phyloP scores from a whole-genome alignment of 2,888 invertebrate genomes.

The Caenorhabditis sp. region DNA sequence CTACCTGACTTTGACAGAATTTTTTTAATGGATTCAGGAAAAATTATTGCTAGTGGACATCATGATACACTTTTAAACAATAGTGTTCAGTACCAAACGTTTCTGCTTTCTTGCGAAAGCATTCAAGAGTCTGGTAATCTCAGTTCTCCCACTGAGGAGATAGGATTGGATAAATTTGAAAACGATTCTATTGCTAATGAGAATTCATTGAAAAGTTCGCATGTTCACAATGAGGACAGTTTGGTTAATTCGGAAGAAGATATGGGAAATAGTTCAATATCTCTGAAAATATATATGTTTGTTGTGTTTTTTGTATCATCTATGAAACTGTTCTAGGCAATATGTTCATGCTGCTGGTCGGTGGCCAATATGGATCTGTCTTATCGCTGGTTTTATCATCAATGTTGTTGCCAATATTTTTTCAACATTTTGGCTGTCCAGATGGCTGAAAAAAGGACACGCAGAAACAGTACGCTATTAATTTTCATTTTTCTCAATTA shows the following conservation, averaged over 20 bases:
- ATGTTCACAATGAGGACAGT: constrained; percentile 77
- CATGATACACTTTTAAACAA: constrained; percentile 85
- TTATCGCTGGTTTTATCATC: constrained; percentile 84
- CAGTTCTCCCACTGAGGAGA: constrained; percentile 11
- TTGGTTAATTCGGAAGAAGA: constrained; percentile 83
- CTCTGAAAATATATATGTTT: constrained; percentile 75
- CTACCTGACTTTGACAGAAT: constrained; percentile 86
- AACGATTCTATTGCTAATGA: too few species aligned
- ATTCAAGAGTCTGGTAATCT: constrained; percentile 14
- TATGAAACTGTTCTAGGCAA: constrained; percentile 45
- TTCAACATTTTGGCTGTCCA: constrained; percentile 87
- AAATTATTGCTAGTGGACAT: constrained; percentile 86
- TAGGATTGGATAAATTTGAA: constrained; percentile 10
- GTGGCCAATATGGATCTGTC: constrained; percentile 77
- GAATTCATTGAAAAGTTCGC: too few species aligned
- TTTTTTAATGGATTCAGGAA: constrained; percentile 86
- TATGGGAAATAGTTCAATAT: constrained; percentile 75
- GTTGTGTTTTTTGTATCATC: constrained; percentile 2
- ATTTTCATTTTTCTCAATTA: neutral
- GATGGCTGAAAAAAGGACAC: constrained; percentile 85
- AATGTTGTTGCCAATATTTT: constrained; percentile 86
- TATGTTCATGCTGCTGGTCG: constrained; percentile 86
- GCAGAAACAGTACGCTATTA: constrained; percentile 62
- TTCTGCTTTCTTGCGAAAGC: constrained; percentile 41
- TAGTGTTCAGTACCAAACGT: constrained; percentile 29